Percentiles rank a stretch among this genome's conserved stretches.
These are phyloP conservation scores for Glareola pratincola DNA, from an alignment of 2,113 vertebrate species.

Conservation along the genomic window DNA sequence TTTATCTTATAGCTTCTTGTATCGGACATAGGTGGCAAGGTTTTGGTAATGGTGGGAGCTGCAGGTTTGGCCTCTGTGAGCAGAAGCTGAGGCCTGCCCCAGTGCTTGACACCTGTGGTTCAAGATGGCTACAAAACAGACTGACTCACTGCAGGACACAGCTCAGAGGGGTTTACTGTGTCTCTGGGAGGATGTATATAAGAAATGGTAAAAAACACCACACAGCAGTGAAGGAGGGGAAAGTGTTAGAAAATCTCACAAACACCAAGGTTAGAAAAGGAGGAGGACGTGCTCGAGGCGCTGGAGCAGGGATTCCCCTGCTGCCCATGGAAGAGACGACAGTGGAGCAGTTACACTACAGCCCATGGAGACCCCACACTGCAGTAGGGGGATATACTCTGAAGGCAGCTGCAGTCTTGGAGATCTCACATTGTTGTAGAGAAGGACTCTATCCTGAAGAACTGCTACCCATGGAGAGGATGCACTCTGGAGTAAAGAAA, in stretches of 20 bases:
- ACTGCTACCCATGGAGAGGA: background rate
- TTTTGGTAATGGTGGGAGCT: background rate
- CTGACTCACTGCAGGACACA: background rate
- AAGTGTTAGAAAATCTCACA: background rate
- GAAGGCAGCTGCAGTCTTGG: background rate
- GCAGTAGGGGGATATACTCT: background rate
- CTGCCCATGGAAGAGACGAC: background rate
- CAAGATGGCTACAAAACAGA: background rate
- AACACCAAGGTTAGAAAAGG: background rate
- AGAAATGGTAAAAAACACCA: background rate
- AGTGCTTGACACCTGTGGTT: rapidly evolving
- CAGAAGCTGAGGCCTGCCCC: background rate
- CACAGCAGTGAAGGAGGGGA: background rate
- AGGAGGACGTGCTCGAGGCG: background rate
- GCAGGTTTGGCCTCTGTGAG: background rate
- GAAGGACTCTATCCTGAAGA: background rate
- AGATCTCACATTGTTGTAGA: rapidly evolving
- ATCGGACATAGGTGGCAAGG: background rate
- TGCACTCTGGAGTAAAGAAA: background rate
- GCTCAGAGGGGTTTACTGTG: background rate
- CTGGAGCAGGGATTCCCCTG: background rate
- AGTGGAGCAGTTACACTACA: background rate
- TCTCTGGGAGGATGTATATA: background rate
- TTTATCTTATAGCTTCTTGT: background rate
- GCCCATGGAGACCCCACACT: background rate